Evolutionary conservation across 2,113 vertebrate species (phyloP), one percentile per base, ranked within the genome.

Genomic region (Gopherus evgoodei): DNA sequence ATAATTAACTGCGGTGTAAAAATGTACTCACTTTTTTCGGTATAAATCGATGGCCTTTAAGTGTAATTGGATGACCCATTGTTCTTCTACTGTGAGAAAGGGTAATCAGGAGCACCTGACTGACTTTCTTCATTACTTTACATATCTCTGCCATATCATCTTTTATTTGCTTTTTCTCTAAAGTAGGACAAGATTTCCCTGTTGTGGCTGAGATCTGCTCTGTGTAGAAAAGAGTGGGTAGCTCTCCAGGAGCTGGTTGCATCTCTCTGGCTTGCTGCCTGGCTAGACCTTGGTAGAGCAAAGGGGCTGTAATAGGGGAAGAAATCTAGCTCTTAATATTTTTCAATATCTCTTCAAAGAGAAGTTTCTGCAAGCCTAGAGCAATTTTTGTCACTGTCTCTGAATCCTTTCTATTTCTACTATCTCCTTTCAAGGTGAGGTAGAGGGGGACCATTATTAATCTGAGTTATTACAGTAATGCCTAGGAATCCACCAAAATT

Each of bases 311-410:
- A 53, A 24, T 22, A 38, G 52, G 22, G n/a, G n/a, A 38, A 24
- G 17, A 22, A 24, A 75, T 75, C 21, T 38, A 42, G 8, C n/a
- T 17, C 69, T 19, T 38, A 22, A 21, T n/a, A 2, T 54, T 54
- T 62, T n/a, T 42, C 4, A 49, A 53, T 85, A 8, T 59, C 19
- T 75, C 69, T 42, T 75, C 69, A 75, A 22, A 90, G 13, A 29
- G 11, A 31, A 31, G 27, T 59, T 62, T 4, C n/a, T 54, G 10
- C 19, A 16, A 29, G 21, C 4, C 12, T 6, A 29, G 65, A 92
- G 80, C 13, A 62, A 31, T 2, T 35, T 78, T 50, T 54, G 0
- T 1, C 19, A 3, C 1, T n/a, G 0, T 76, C 81, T 81, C 13
- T 86, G 10, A 81, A 6, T 3, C 27, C 22, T 83, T 81, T 56